A percentile compares a stretch with the other conserved stretches of the same genome.
Evolutionary conservation across 35 echinoderm and acorn worm genomes (phyloP).

Genomic region (Patiria miniata): DNA sequence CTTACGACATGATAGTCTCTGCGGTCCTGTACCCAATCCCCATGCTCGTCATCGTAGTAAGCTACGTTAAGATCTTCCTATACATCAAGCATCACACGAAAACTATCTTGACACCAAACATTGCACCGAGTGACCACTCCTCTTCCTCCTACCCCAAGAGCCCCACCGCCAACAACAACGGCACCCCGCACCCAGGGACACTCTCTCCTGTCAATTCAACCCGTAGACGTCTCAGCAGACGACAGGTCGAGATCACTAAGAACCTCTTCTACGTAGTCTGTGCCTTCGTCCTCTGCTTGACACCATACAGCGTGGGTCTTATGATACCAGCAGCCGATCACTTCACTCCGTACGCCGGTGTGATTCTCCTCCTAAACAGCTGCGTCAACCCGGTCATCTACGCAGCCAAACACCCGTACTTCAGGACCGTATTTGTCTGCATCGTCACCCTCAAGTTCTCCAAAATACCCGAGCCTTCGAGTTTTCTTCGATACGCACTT

Average conservation of each 20-base stretch:
- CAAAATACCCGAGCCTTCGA: conserved; percentile 1
- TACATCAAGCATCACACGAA: conserved; percentile 66
- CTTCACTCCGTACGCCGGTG: conserved; percentile 71
- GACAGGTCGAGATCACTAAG: conserved; percentile 78
- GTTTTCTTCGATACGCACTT: neutral
- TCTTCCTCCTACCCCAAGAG: conserved; percentile 49
- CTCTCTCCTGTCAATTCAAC: conserved; percentile 6
- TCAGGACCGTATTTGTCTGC: conserved; percentile 49
- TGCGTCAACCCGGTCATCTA: conserved; percentile 93
- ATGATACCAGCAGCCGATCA: conserved; percentile 66
- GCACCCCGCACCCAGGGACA: neutral
- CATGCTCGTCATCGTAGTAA: conserved; percentile 66
- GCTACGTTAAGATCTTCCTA: conserved; percentile 69
- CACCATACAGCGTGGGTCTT: conserved; percentile 69
- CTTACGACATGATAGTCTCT: conserved; percentile 70
- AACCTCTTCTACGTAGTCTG: conserved; percentile 93
- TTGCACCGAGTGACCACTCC: conserved; percentile 22
- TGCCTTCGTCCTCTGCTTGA: conserved; percentile 76
- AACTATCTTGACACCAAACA: conserved; percentile 43
- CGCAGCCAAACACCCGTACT: conserved; percentile 88
- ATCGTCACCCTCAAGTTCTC: conserved; percentile 26
- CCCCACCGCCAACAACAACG: conserved; percentile 26
- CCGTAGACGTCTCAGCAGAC: conserved; percentile 42
- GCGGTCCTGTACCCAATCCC: conserved; percentile 76
- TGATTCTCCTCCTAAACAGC: conserved; percentile 65